Base-by-base conservation (phyloP, 1,140 invertebrate species). In the Gryon sp. region DNA sequence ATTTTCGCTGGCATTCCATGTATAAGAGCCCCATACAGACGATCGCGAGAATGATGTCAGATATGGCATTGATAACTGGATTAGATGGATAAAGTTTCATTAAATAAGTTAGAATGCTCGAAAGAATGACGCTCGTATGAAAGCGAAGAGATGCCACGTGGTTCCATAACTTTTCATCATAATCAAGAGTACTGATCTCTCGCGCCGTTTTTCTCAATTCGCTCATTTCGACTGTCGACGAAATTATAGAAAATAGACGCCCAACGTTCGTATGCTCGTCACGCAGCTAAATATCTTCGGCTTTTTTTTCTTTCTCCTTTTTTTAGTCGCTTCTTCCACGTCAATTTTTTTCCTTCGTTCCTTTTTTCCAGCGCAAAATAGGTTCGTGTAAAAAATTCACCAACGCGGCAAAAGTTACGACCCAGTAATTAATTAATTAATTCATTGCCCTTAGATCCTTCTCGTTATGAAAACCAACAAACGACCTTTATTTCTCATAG, bases 401-500 rank as follows among this genome's bases (percentile, higher is more conserved):
- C 32, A 15, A 11, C 20, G 14, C 45, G 9, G 16, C 1, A 52
- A 46, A 41, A 15, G 38, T 30, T 11, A 65, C 62, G 46, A 38
- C 24, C 11, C 30, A 53, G 62, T 48, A 53, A 43, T 53, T 66
- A 46, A 55, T 66, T 45, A 66, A 66, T 66, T 66, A 46, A 66
- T 66, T 52, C 55, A 66, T 66, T 55, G 48, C 50, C 50, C 41
- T 24, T 38, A 12, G 40, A 43, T 40, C 41, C 30, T 18, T 32
- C 46, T 34, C 38, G 36, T 36, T 55, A 18, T 15, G 14, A 55
- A 14, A 22, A 8, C 11, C 8, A 11, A 8, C 3, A 32, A 57
- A 43, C 22, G 8, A n/a, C 28, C 22, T 30, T 57, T 43, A 57
- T 57, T 41, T 7, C 24, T 12, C 1, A 26, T 15, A 11, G n/a